Evolutionary conservation across 2,797 vertebrate genomes (phyloP).

Genomic region (Micromesistius poutassou): DNA sequence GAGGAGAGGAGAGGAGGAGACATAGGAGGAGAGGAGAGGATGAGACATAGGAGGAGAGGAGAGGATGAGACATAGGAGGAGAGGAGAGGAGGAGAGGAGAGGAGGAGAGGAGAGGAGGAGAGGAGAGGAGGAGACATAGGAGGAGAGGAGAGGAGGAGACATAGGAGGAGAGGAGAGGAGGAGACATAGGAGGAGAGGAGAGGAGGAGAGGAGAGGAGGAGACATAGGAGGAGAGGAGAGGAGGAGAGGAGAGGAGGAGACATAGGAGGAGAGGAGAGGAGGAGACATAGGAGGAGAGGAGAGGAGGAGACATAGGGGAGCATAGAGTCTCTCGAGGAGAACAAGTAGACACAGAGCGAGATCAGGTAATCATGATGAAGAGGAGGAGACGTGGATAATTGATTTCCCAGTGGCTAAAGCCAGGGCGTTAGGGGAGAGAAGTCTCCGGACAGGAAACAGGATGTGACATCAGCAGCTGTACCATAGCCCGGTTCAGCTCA

Average conservation of each 20-base stretch:
- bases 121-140: not conserved
- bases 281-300: too few species aligned
- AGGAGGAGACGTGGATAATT: not conserved
- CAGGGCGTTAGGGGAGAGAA: not conserved
- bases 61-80: too few species aligned
- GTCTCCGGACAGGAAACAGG: constrained; percentile 55
- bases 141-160: too few species aligned
- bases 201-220: too few species aligned
- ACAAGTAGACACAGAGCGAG: not conserved
- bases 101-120: too few species aligned
- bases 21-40: not conserved
- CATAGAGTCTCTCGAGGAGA: not conserved
- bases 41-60: too few species aligned
- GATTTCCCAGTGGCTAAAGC: constrained; percentile 16
- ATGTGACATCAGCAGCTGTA: constrained; percentile 55
- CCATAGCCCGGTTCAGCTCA: constrained; percentile 15
- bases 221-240: too few species aligned
- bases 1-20: too few species aligned
- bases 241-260: too few species aligned
- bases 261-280: not conserved
- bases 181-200: too few species aligned
- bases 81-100: too few species aligned
- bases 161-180: too few species aligned
- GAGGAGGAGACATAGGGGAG: not conserved
- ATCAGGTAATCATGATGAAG: not conserved